Base-by-base conservation (phyloP, 2,888 invertebrate genomes). In the Diplazon laetatorius region DNA sequence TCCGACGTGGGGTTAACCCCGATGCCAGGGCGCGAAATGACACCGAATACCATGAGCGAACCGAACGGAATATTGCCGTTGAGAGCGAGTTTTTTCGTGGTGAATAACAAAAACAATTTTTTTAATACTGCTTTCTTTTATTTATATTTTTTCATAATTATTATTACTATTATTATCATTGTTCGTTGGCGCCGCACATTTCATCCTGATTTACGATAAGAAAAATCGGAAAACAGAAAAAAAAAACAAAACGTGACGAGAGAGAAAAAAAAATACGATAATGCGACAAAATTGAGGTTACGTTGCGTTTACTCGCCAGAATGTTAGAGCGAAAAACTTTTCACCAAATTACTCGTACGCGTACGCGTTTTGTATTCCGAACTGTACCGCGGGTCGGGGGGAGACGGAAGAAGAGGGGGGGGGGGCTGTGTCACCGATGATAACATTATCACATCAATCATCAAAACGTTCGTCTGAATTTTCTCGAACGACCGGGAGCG, bases 231-330 rank as follows among this genome's bases (percentile, higher is more conserved):
- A 25, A 25, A 73, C 69, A 57, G 66, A 39, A 57, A 22, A 5
- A 63, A 63, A 59, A 22, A 25, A 74, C 69, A 70, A 70, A 59
- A 50, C 18, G 39, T n/a, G n/a, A n/a, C n/a, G n/a, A n/a, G n/a
- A n/a, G n/a, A 25, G 35, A 73, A 72, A 57, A 72, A 39, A 57
- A 22, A 5, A 63, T 68, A 59, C 37, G 37, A 74, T 69, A 70
- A 70, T 65, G 50, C 18, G 39, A 39, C 22, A 25, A 30, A 42
- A 39, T 44, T 52, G 25, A 1, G 14, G 1, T 55, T 30, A 30
- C 30, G 8, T 8, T 9, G 14, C 14, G 30, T 14, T 2, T 10
- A 35, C 16, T 30, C 16, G 0, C 6, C 30, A 30, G 14, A 35
- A n/a, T 10, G 30, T n/a, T n/a, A 16, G 4, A 8, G 16, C 1